Base-by-base conservation (phyloP, 2,113 vertebrate species). In the Cheirogaleus medius region DNA sequence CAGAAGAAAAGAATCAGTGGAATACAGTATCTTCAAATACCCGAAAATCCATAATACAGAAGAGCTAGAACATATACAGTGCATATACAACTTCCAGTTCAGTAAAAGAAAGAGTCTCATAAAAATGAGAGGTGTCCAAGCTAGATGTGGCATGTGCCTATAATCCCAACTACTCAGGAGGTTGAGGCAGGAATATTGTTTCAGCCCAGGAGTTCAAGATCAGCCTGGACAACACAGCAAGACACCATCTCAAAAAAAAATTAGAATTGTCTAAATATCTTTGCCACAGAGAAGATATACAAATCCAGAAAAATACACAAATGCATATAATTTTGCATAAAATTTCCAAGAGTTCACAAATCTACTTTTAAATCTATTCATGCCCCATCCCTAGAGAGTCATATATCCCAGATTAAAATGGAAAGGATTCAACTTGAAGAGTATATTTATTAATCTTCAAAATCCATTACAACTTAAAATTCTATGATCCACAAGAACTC, bases 301-400 rank as follows among this genome's bases (percentile, higher is more conserved):
- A 95, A 86, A 91, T 78, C 17, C 52, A 96, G 44, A 83, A 95
- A 95, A 89, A 88, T 47, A 80, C 15, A 64, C 39, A 95, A 86
- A 89, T 78, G 15, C 17, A 86, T 66, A 54, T 29, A 93, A 74
- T 37, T 93, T 76, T 97, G 71, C 60, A 91, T 85, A 60, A 54
- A 18, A 92, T 58, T 71, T 83, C n/a, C 34, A 89, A 64, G 6
- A 34, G 34, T 54, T 95, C 60, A 85, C 69, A 89, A 88, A 44
- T n/a, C 71, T 96, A 91, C 60, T 68, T 90, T 93, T 42, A 83
- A 90, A 90, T 86, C 52, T 77, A 93, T 44, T 71, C 54, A 84
- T 54, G 69, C 12, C 52, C 27, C 27, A 92, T 3, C 18, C 25
- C 39, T 84, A 47, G 42, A 81, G 21, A 92, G 23, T 84, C 64